Base-by-base conservation (phyloP, 2,113 vertebrate species). In the Carassius auratus region DNA sequence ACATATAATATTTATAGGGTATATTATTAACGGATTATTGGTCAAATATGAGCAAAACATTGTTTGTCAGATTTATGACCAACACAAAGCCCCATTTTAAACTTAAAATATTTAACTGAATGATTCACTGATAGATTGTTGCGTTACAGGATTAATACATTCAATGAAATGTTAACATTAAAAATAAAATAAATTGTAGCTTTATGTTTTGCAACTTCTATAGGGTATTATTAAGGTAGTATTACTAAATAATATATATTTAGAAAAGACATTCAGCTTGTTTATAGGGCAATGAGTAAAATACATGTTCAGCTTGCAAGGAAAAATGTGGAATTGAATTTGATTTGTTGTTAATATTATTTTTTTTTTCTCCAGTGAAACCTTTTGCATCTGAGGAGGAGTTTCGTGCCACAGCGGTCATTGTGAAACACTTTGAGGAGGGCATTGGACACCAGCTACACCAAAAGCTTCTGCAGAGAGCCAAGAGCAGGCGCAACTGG, bases 401-500 rank as follows among this genome's bases (percentile, higher is more conserved):
- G 87, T 97, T 96, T 91, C 88, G 93, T 87, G 93, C 92, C 87
- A 99, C 97, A 0, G 83, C 91, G 36, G 90, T 92, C 68, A 96
- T 95, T 87, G 97, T 98, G 81, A 94, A 92, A 91, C 93, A 84
- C 10, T 99, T 99, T 95, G 92, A 94, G 92, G 92, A 94, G 86
- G 97, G 97, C 17, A 90, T 97, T 81, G 98, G 97, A 59, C 89
- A 92, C 90, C 94, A 95, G 81, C 93, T 99, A 69, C 97, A 99
- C 17, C 94, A 96, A 87, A 98, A 96, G 88, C 93, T 99, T 77
- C 93, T 98, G 81, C 95, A 97, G 90, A 96, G 96, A 92, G 96
- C 96, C 84, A 96, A 93, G 90, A 93, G 73, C 1, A 96, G 93
- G 92, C 96, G 92, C 86, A 99, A 99, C 90, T 99, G 98, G 98